Conservation (phyloP, 2,888 invertebrate genomes). For the Odontocolon sp. region DNA sequence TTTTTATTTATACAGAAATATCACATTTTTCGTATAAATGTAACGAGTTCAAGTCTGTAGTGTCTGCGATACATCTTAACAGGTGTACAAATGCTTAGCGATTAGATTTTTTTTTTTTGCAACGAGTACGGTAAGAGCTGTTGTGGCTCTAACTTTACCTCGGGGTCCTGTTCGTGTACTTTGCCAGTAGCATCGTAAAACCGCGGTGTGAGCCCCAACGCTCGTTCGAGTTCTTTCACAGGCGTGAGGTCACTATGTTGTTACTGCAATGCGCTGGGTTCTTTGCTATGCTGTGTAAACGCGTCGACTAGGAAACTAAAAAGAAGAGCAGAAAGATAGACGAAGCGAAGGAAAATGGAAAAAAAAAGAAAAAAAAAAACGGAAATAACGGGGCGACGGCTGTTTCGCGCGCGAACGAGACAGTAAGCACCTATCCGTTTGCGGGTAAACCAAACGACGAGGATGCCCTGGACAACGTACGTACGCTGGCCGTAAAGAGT, state of each 20-base stretch:
- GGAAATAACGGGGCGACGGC: slow-evolving; percentile 28
- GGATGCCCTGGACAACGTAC: slow-evolving; percentile 18
- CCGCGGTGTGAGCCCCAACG: slow-evolving; percentile 8
- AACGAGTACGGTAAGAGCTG: background rate
- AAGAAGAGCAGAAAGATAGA: slow-evolving; percentile 1
- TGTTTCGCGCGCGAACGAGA: slow-evolving; percentile 40
- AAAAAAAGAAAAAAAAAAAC: slow-evolving; percentile 15
- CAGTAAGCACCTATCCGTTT: slow-evolving; percentile 55
- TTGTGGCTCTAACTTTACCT: slow-evolving; percentile 14
- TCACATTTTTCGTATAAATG: too few relatives aligned
- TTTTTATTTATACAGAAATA: background rate
- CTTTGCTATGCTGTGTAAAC: slow-evolving; percentile 45
- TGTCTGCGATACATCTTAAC: background rate
- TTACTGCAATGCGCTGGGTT: slow-evolving; percentile 37
- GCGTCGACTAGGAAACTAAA: slow-evolving; percentile 47
- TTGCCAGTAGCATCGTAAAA: slow-evolving; percentile 42
- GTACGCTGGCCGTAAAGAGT: slow-evolving; percentile 27
- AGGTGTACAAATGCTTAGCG: slow-evolving; percentile 5
- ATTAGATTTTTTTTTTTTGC: slow-evolving; percentile 19
- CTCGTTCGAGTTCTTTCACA: slow-evolving; percentile 35
- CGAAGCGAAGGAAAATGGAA: slow-evolving; percentile 3
- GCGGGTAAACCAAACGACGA: slow-evolving; percentile 48
- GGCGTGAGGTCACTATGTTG: slow-evolving; percentile 21
- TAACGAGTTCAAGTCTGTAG: background rate
- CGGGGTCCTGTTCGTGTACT: slow-evolving; percentile 27